Conservation (phyloP, 2,113 vertebrate genomes). For the Poeciliopsis retropinna region DNA sequence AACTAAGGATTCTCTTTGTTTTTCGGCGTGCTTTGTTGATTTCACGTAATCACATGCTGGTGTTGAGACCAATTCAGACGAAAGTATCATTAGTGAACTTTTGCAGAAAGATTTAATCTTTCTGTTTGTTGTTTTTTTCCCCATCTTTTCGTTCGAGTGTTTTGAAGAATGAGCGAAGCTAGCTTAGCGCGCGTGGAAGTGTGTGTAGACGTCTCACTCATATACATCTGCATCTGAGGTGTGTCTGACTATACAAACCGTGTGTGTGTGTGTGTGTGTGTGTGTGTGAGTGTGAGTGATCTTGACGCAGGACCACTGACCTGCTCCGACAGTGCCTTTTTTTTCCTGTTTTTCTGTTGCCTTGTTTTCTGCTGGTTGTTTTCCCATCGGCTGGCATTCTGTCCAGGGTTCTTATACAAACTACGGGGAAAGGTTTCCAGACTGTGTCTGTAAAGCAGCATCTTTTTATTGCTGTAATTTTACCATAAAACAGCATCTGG, state of each 20-base stretch:
- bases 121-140: neutral
- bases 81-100: constrained; percentile 73
- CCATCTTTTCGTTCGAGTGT: constrained; percentile 12
- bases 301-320: constrained; percentile 8
- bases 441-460: constrained; percentile 10
- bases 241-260: constrained; percentile 24
- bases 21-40: constrained; percentile 71
- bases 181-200: constrained; percentile 17
- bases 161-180: constrained; percentile 34
- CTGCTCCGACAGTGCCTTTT: constrained; percentile 93
- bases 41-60: constrained; percentile 88
- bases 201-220: constrained; percentile 12
- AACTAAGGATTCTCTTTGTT: constrained; percentile 87
- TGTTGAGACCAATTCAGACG: constrained; percentile 95
- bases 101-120: constrained; percentile 31
- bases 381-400: constrained; percentile 37
- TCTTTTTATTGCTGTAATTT: constrained; percentile 1
- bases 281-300: constrained; percentile 3
- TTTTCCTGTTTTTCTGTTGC: constrained; percentile 66
- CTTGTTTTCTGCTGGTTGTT: constrained; percentile 60
- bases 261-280: constrained; percentile 8
- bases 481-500: neutral
- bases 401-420: constrained; percentile 44
- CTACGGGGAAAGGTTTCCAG: neutral
- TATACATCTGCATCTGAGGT: constrained; percentile 27